Evolutionary conservation across 2,113 vertebrate species (phyloP), one percentile per base, ranked within the genome.

Genomic region (Carollia perspicillata): DNA sequence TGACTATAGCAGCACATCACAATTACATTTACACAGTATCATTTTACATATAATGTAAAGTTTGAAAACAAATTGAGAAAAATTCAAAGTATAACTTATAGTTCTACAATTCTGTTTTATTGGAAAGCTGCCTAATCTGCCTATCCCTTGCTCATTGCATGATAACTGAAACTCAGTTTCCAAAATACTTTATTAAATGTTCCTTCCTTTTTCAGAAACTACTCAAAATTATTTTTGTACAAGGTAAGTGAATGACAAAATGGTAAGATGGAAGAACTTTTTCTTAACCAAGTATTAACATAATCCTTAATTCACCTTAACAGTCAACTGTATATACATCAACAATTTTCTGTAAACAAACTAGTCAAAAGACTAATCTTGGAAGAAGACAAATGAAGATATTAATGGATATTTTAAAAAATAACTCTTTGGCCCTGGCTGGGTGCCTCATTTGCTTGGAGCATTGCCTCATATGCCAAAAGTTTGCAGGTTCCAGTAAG

Each of bases 141-240:
- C 74, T 89, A 93, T 14, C 77, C 12, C 44, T 49, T 78, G 33
- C 30, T 94, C 42, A 85, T 5, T 68, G 35, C 35, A 86, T 60
- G 22, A 60, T 72, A 37, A 65, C 2, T 65, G 26, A 68, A 87
- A 95, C 3, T 85, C 53, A 72, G 26, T 77, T 71, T 93, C 28
- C 35, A 94, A 90, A 95, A 94, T 66, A 94, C 16, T 78, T 72
- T 35, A 66, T n/a, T 95, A 81, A 81, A 78, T 49, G n/a, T 55
- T 90, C 17, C 30, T 86, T 77, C 42, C 11, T 58, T 89, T 89
- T 75, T 47, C 42, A 33, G 87, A 97, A 65, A 51, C 8, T 17
- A 83, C 30, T 81, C 79, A 86, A 17, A 22, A 35, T 85, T 94
- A 37, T 65, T 75, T 81, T 90, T 22, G 20, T 63, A 75, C 8